Evolutionary conservation across 2,797 vertebrate species (phyloP).

Genomic region (Anniella stebbinsi): DNA sequence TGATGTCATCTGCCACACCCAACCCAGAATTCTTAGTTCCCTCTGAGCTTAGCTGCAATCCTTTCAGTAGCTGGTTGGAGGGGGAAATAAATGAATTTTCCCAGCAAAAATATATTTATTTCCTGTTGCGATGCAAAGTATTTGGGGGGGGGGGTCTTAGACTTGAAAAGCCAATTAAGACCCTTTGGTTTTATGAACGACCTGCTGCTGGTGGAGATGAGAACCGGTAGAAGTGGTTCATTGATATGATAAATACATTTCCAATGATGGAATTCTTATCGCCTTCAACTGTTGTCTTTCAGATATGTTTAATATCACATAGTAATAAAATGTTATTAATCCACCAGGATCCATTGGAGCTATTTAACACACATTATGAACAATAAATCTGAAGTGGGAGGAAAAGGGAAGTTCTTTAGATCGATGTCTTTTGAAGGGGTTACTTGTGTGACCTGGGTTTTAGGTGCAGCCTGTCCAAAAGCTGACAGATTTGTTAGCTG

Average conservation of each 20-base stretch:
- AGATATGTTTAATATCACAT: not conserved
- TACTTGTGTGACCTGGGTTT: not conserved
- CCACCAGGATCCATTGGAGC: not conserved
- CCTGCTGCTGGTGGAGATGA: no score
- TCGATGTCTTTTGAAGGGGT: not conserved
- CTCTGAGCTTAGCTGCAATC: no score
- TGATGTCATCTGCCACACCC: no score
- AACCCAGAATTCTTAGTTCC: no score
- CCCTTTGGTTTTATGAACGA: no score
- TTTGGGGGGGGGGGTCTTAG: no score
- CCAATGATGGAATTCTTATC: not conserved
- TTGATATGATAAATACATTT: not conserved
- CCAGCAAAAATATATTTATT: no score
- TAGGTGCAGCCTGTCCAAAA: not conserved
- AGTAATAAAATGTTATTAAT: not conserved
- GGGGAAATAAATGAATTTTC: no score
- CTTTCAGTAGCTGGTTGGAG: no score
- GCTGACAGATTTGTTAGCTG: not conserved
- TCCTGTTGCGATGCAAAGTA: no score
- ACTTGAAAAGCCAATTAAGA: no score
- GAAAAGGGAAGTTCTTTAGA: not conserved
- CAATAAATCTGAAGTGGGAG: not conserved
- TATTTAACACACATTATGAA: conserved; percentile 1
- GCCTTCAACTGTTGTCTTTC: not conserved
- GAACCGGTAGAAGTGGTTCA: no score